Conservation (phyloP, 2,888 invertebrate species). For the Archaeoteleia sp. region DNA sequence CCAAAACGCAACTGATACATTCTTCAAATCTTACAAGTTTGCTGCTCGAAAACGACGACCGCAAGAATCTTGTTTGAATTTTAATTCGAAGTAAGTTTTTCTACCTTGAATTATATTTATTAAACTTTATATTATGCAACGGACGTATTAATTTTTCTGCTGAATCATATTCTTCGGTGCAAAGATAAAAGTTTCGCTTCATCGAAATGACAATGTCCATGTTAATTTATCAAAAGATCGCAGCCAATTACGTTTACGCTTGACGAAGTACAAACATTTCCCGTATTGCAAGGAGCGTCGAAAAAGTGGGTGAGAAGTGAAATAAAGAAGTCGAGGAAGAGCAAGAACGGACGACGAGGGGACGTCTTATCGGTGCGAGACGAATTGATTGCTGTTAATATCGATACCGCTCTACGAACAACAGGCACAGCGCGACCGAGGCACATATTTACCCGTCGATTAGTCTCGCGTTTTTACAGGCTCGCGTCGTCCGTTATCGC, state of each 20-base stretch:
- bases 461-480: constrained; percentile 58
- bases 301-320: constrained; percentile 2
- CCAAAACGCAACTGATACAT: constrained; percentile 9
- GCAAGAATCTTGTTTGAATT: too few species aligned
- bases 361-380: constrained; percentile 55
- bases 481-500: constrained; percentile 44
- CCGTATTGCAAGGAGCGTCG: background rate
- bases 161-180: too few species aligned
- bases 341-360: constrained; percentile 19
- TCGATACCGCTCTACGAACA: constrained; percentile 60
- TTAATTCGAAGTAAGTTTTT: too few species aligned
- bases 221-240: too few species aligned
- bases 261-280: constrained; percentile 1
- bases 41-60: too few species aligned
- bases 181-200: too few species aligned
- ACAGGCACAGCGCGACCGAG: constrained; percentile 44
- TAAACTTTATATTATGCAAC: too few species aligned
- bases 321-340: background rate
- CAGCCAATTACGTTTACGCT: constrained; percentile 7
- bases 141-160: too few species aligned
- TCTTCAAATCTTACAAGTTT: constrained; percentile 3
- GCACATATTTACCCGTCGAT: constrained; percentile 66
- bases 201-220: too few species aligned
- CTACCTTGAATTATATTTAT: too few species aligned
- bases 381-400: constrained; percentile 68